Evolutionary conservation across 2,113 vertebrate genomes (phyloP), one percentile per base, ranked within the genome.

Genomic region (Dissostichus mawsoni): DNA sequence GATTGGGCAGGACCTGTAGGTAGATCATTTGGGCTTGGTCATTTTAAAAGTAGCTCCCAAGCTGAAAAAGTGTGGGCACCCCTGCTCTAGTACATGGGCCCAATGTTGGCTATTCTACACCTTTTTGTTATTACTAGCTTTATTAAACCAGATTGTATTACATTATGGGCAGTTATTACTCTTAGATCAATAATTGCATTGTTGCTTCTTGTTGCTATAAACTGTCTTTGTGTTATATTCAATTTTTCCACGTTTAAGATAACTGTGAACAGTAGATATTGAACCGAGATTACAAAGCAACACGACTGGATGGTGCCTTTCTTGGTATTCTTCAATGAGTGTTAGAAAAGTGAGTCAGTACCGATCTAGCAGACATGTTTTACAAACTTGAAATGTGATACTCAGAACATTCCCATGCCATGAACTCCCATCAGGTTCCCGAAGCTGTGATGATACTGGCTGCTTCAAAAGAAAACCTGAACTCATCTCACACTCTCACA

Each of bases 351-450:
- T 87, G 64, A 84, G 76, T 82, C 29, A 18, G 16, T 64, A 44
- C 8, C 1, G 23, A 59, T 69, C 1, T 1, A 57, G 44, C 11
- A 58, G 65, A 51, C 52, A 53, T 64, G 0, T 0, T 62, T 73
- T 73, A 14, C 73, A 81, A 81, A 72, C 56, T 20, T 72, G 53
- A 29, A 17, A 65, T n/a, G 55, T n/a, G 68, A 69, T 81, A 84
- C 76, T 88, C 82, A 87, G 81, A 92, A 85, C 89, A 89, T 88
- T 89, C 80, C 83, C 78, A 87, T 90, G 87, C 85, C 58, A 55
- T 61, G 13, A 87, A 81, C 72, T 76, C 71, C 70, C 81, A 69
- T 47, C 68, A 66, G 68, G 17, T 41, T 76, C 62, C 41, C 4
- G 3, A 48, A 11, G 10, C 16, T 61, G 72, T 23, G 41, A 63